These are phyloP conservation scores for Pyrochroa serraticornis DNA, from an alignment of 2,888 invertebrate genomes.

Conservation along the genomic window DNA sequence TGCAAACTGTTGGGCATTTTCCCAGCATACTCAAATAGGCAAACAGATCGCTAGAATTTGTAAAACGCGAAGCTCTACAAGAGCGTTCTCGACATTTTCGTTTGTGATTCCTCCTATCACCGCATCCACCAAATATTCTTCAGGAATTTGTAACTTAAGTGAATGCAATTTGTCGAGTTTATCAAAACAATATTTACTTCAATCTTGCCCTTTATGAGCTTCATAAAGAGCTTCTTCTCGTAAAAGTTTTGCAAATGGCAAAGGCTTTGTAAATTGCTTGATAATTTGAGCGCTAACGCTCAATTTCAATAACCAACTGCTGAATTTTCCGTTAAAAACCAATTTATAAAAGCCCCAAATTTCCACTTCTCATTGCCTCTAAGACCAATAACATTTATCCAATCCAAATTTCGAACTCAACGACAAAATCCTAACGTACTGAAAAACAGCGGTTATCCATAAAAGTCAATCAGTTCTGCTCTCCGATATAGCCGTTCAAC, in stretches of 20 bases:
- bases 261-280: too few species aligned
- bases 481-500: too few species aligned
- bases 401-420: too few species aligned
- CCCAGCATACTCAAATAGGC: constrained; percentile 23
- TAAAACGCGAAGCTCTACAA: constrained; percentile 20
- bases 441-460: too few species aligned
- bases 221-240: constrained; percentile 27
- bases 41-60: constrained; percentile 20
- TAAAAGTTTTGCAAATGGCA: constrained; percentile 24
- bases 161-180: constrained; percentile 25
- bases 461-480: too few species aligned
- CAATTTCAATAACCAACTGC: too few species aligned
- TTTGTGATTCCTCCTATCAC: constrained; percentile 31
- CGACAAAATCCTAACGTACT: too few species aligned
- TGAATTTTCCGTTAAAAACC: too few species aligned
- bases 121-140: constrained; percentile 26
- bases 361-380: too few species aligned
- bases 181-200: constrained; percentile 32
- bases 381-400: too few species aligned
- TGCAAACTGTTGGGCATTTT: not conserved
- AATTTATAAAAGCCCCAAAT: too few species aligned
- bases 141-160: constrained; percentile 18
- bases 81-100: constrained; percentile 24
- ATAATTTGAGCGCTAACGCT: too few species aligned
- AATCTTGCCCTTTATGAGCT: constrained; percentile 17